Base-by-base conservation (phyloP, 2,888 invertebrate species). In the Allygus modestus region DNA sequence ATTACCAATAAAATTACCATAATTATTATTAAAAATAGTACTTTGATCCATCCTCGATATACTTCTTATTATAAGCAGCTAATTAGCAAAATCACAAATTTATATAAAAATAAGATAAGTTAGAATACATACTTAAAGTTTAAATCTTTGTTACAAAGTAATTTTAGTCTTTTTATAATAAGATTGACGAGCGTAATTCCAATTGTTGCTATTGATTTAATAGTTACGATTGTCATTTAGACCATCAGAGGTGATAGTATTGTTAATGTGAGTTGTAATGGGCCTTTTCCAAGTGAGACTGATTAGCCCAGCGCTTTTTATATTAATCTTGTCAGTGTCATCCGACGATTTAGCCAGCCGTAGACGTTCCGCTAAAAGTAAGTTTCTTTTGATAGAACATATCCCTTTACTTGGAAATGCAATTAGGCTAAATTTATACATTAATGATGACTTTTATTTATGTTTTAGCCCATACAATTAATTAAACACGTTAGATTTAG, bases 211-310 rank as follows among this genome's bases (percentile, higher is more conserved):
- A 31, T 28, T 65, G 20, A 15, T 65, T 65, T 28, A 28, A 11
- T 17, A 15, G 65, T 65, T 9, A 28, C 28, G 15, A 17, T 65
- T 65, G 65, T 65, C 26, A 31, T 65, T 65, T 28, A 65, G 65
- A 28, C 28, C 4, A 5, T 65, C 31, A 65, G 65, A 5, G 5
- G 9, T 65, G 65, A 65, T 65, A 65, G 31, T 65, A 17, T 65
- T 65, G 17, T 26, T 65, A 17, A 65, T 65, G 28, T 31, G 65
- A 65, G 12, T 17, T 17, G 31, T 65, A 65, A 65, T 65, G 65
- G 65, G 1, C 31, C 4, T 26, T 65, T 65, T 31, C 15, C 26
- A 12, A 65, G 65, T 65, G 11, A 28, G 28, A 28, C 15, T 65
- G 65, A 28, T 31, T 28, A 4, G 28, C 28, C 28, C 7, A 28